phyloP scores from a whole-genome alignment of 2,888 invertebrate species.

The Tridacna gigas region DNA sequence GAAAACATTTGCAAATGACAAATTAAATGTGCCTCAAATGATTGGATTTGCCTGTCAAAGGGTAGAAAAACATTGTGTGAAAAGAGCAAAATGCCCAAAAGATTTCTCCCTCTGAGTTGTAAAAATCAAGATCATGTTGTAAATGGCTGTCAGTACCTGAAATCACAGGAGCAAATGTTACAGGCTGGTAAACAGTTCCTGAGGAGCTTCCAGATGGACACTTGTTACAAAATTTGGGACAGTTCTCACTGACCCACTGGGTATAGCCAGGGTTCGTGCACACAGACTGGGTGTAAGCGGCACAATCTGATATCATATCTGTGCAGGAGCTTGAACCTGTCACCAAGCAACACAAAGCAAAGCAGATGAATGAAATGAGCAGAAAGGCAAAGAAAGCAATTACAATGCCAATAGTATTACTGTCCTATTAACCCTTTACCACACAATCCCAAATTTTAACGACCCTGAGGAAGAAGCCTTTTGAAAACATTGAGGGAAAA shows the following conservation, averaged over 20 bases:
- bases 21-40: too few species aligned
- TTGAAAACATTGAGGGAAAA: too few species aligned
- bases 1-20: too few species aligned
- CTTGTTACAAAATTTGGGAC: conserved; percentile 66
- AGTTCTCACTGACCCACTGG: conserved; percentile 71
- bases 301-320: conserved; percentile 67
- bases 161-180: not conserved
- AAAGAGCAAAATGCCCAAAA: not conserved
- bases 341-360: conserved; percentile 9
- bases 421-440: too few species aligned
- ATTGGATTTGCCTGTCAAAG: too few species aligned
- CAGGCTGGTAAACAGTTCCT: conserved; percentile 5
- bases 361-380: too few species aligned
- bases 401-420: too few species aligned
- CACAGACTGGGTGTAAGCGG: conserved; percentile 60
- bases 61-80: not conserved
- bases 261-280: conserved; percentile 63
- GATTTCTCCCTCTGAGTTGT: not conserved
- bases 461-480: too few species aligned
- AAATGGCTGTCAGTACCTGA: not conserved
- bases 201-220: conserved; percentile 40
- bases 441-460: too few species aligned
- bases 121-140: not conserved
- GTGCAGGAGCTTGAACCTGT: conserved; percentile 48
- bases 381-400: too few species aligned